These are phyloP conservation scores for Plectus sambesii DNA, from an alignment of 1,140 invertebrate species.

Conservation along the genomic window DNA sequence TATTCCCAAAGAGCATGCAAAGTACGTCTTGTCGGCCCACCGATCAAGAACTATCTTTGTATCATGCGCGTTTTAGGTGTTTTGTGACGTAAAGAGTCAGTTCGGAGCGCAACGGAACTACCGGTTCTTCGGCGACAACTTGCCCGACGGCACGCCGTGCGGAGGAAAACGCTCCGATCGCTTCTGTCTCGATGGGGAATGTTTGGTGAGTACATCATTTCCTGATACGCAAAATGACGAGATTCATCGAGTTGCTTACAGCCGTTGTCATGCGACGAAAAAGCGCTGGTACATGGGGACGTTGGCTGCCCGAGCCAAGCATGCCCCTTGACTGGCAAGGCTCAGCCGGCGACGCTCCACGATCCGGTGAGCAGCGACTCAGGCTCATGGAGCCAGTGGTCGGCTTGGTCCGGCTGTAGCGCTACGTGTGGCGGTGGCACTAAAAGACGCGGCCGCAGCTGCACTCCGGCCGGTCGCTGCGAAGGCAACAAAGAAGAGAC, in stretches of 20 bases:
- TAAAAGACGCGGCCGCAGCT: conserved; percentile 32
- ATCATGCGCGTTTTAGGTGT: conserved; percentile 32
- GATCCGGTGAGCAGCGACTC: conserved; percentile 9
- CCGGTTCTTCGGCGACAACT: conserved; percentile 45
- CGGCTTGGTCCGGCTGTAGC: conserved; percentile 31
- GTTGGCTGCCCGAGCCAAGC: conserved; percentile 33
- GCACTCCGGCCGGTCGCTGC: conserved; percentile 33
- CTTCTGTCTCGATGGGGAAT: conserved; percentile 42
- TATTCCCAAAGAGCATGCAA: conserved; percentile 45
- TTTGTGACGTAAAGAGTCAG: conserved; percentile 38
- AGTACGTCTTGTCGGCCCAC: conserved; percentile 25
- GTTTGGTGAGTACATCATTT: conserved; percentile 31
- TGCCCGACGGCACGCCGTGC: conserved; percentile 43
- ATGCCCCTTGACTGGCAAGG: conserved; percentile 26
- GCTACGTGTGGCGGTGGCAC: conserved; percentile 34
- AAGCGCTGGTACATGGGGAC: conserved; percentile 31
- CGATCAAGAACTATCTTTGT: conserved; percentile 1
- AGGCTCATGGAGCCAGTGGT: conserved; percentile 35
- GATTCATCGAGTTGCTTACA: conserved; percentile 11
- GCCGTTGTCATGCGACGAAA: conserved; percentile 33
- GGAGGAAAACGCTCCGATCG: conserved; percentile 38
- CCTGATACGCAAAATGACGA: conserved; percentile 5
- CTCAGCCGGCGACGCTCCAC: conserved; percentile 13
- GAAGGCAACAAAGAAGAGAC: conserved; percentile 32
- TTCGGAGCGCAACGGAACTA: conserved; percentile 39